phyloP scores from a whole-genome alignment of 1,140 invertebrate species.

The Heliconius hermathena region DNA sequence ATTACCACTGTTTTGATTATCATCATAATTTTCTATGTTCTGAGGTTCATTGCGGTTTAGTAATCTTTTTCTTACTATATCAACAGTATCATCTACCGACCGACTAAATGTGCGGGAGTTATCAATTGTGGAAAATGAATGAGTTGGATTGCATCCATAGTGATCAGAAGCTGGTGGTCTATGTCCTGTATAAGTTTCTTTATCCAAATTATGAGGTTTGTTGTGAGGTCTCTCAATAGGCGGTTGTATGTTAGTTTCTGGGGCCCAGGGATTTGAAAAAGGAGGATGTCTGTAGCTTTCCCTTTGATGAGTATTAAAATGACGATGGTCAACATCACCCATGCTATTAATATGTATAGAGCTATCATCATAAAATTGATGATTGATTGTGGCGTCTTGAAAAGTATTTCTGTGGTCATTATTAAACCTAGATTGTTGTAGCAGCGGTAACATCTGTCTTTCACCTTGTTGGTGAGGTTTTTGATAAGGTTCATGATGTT shows the following conservation, averaged over 20 bases:
- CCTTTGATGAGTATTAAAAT: slow-evolving; percentile 27
- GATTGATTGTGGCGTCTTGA: slow-evolving; percentile 26
- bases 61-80: slow-evolving; percentile 68
- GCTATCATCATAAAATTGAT: slow-evolving; percentile 46
- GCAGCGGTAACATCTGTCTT: slow-evolving; percentile 40
- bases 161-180: slow-evolving; percentile 74
- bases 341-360: slow-evolving; percentile 57
- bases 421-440: slow-evolving; percentile 35
- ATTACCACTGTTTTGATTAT: slow-evolving; percentile 38
- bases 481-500: slow-evolving; percentile 32
- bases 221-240: slow-evolving; percentile 36
- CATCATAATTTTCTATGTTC: slow-evolving; percentile 37
- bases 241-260: slow-evolving; percentile 27
- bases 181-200: slow-evolving; percentile 59
- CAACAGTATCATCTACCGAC: slow-evolving; percentile 73
- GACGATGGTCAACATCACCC: slow-evolving; percentile 67
- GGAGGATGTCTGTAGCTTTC: slow-evolving; percentile 14
- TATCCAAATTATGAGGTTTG: slow-evolving; percentile 35
- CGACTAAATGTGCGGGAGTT: slow-evolving; percentile 67
- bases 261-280: slow-evolving; percentile 47
- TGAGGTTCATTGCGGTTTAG: slow-evolving; percentile 57
- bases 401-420: slow-evolving; percentile 39
- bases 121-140: slow-evolving; percentile 48
- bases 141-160: slow-evolving; percentile 62
- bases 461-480: slow-evolving; percentile 45